Evolutionary conservation across 1,140 invertebrate genomes (phyloP).

Genomic region (Lucilia cuprina): DNA sequence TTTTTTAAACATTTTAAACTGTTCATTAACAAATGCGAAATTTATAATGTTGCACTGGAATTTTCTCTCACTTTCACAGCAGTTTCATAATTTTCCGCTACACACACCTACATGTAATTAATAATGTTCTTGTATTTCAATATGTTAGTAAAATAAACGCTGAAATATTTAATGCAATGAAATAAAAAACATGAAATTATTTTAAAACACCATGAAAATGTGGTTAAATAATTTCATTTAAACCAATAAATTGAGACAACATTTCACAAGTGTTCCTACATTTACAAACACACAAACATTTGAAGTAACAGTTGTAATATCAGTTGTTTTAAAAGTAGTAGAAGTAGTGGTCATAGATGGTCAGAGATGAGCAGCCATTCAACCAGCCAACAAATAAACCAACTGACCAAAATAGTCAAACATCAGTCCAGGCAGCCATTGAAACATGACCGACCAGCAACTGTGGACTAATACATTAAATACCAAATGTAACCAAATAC

Average conservation of each 20-base stretch:
- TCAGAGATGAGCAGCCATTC: not conserved
- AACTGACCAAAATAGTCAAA: not conserved
- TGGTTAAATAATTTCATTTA: constrained; percentile 30
- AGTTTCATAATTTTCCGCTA: not conserved
- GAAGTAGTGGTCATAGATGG: not conserved
- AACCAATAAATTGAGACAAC: constrained; percentile 39
- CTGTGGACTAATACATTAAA: constrained; percentile 10
- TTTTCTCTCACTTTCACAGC: not conserved
- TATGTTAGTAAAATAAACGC: not conserved
- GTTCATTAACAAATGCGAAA: not conserved
- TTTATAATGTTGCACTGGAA: not conserved
- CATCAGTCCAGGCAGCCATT: not conserved
- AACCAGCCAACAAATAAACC: not conserved
- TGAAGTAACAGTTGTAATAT: not conserved
- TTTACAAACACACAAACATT: not conserved
- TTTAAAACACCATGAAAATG: constrained; percentile 24
- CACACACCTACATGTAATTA: not conserved
- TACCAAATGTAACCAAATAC: not conserved
- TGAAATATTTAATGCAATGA: not conserved
- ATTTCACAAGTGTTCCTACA: not conserved
- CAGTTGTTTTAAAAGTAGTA: not conserved
- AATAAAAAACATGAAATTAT: constrained; percentile 6
- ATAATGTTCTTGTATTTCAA: not conserved
- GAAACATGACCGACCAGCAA: constrained; percentile 3
- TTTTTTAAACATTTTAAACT: not conserved